Evolutionary conservation across 2,888 invertebrate genomes (phyloP).

Genomic region (Drosophila stalkeri): DNA sequence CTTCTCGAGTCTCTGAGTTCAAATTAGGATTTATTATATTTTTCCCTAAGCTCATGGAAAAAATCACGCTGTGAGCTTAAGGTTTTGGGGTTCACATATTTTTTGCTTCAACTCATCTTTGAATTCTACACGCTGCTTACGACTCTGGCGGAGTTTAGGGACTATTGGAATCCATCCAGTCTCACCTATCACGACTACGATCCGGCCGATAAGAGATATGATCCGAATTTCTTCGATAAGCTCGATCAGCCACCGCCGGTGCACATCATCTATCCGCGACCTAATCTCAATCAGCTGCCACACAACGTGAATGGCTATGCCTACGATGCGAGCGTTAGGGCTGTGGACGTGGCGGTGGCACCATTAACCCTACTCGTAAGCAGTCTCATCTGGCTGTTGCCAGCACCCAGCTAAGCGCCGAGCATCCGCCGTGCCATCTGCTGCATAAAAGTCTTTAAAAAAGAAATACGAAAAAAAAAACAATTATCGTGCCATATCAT

Average conservation of each 20-base stretch:
- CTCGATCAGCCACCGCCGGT: slow-evolving; percentile 89
- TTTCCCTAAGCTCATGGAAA: background rate
- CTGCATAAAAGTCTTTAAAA: background rate
- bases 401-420: slow-evolving; percentile 61
- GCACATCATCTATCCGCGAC: slow-evolving; percentile 89
- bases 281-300: slow-evolving; percentile 80
- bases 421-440: slow-evolving; percentile 3
- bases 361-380: slow-evolving; percentile 41
- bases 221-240: slow-evolving; percentile 87
- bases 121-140: slow-evolving; percentile 2
- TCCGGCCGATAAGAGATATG: slow-evolving; percentile 80
- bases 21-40: too few species aligned
- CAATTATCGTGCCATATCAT: slow-evolving; percentile 76
- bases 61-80: background rate
- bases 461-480: slow-evolving; percentile 1
- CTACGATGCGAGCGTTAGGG: slow-evolving; percentile 31
- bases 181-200: slow-evolving; percentile 87
- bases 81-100: background rate
- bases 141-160: slow-evolving; percentile 30
- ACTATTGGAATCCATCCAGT: slow-evolving; percentile 88
- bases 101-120: background rate
- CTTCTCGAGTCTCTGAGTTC: background rate
- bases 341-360: slow-evolving; percentile 32
- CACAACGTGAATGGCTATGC: slow-evolving; percentile 29
- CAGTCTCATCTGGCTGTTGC: slow-evolving; percentile 45